These are phyloP conservation scores for Oceanodroma leucorhoa DNA, from an alignment of 2,797 vertebrate genomes.

Conservation along the genomic window DNA sequence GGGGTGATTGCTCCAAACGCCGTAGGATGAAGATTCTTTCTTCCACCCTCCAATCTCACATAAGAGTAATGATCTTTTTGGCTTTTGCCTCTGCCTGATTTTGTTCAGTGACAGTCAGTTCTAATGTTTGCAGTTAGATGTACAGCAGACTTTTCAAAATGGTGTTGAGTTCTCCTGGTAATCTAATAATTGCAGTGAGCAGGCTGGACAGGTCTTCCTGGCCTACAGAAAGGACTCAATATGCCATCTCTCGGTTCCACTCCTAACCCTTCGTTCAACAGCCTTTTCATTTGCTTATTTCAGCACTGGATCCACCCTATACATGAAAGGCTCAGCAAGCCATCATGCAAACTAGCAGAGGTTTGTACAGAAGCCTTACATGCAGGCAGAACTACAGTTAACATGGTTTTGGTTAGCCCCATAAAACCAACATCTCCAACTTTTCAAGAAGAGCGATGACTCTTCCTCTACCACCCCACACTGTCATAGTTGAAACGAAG, in stretches of 20 bases:
- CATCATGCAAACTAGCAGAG: neutral
- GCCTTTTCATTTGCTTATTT: conserved; percentile 37
- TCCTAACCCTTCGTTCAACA: neutral
- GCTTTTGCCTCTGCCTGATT: neutral
- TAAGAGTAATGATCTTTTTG: neutral
- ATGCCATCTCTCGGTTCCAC: neutral
- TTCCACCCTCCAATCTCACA: neutral
- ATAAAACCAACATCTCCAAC: neutral
- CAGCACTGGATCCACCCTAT: neutral
- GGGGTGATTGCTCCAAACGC: neutral
- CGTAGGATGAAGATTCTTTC: neutral
- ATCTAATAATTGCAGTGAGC: neutral
- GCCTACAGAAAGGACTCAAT: neutral
- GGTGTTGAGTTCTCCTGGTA: neutral
- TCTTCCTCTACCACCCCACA: neutral
- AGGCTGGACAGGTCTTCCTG: conserved; percentile 10
- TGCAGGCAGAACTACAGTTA: neutral
- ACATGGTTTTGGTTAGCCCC: neutral
- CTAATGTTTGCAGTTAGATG: neutral
- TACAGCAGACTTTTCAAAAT: neutral
- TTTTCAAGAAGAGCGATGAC: neutral
- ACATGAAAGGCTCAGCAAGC: conserved; percentile 5
- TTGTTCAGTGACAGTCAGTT: neutral
- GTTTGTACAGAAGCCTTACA: neutral
- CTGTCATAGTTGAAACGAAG: neutral